These are phyloP conservation scores for Cotesia chilonis DNA, from an alignment of 1,140 invertebrate species.

Conservation along the genomic window DNA sequence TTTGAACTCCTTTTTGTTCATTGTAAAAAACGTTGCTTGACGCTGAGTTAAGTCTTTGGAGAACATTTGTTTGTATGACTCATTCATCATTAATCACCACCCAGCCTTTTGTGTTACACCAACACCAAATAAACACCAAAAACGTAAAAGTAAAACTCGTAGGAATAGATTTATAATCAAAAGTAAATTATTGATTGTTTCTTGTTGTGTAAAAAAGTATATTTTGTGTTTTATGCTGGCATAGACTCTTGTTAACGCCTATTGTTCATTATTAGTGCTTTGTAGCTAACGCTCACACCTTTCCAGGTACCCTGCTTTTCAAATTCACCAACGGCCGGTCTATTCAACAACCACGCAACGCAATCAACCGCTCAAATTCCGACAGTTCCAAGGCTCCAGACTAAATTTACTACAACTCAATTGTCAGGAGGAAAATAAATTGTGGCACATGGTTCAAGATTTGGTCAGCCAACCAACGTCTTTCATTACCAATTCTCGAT, in stretches of 20 bases:
- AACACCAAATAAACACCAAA: no score
- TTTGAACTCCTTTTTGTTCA: background rate
- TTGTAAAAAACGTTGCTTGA: no score
- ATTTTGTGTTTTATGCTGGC: conserved; percentile 31
- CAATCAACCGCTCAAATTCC: no score
- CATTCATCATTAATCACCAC: no score
- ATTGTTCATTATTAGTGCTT: conserved; percentile 55
- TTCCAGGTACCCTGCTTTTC: conserved; percentile 49
- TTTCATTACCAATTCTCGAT: conserved; percentile 19
- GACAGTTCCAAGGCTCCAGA: no score
- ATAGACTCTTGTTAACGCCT: conserved; percentile 38
- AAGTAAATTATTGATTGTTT: conserved; percentile 38
- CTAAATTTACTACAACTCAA: no score
- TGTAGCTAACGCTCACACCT: conserved; percentile 65
- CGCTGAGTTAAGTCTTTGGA: no score
- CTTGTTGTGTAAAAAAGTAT: conserved; percentile 13
- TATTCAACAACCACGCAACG: background rate
- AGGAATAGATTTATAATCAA: conserved; percentile 8
- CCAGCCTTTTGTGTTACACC: conserved; percentile 33
- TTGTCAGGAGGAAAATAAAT: background rate
- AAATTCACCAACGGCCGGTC: conserved; percentile 29
- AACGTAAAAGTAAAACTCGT: no score
- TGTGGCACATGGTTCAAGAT: conserved; percentile 9
- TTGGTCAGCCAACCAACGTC: conserved; percentile 51
- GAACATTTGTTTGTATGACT: no score